Evolutionary conservation across 1,140 invertebrate species (phyloP), one percentile per base, ranked within the genome.

Genomic region (Brachionus plicatilis): DNA sequence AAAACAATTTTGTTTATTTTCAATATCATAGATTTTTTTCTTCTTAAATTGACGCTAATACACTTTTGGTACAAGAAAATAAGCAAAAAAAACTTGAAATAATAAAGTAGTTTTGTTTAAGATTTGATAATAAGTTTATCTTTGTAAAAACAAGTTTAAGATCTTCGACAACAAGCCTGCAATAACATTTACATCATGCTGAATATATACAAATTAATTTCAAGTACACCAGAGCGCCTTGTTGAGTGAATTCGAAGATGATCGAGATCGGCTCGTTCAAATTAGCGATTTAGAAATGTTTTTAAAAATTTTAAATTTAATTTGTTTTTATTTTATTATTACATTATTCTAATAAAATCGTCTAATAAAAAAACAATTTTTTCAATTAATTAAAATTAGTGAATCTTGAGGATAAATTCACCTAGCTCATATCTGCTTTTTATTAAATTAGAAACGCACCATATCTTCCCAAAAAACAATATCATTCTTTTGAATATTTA

Each of bases 11-110:
- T 68, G 66, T 68, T 68, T 68, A 68, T 68, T 68, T 41, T 60
- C 53, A 60, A 60, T 60, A 60, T 60, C 53, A 60, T 60, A 24
- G 53, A n/a, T 60, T 37, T 68, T n/a, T 68, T 68, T 33, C 66
- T 68, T 68, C 66, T 68, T 68, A 68, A 68, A 68, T 68, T 68
- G 66, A 68, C 66, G 66, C 66, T 68, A 68, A 68, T 68, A 68
- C 66, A 33, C 66, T 41, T 68, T 33, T 27, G 27, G 66, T 68
- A 68, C 27, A 68, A 33, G 33, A 68, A 68, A 68, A 68, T 33
- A 68, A 68, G 33, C 27, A 68, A 33, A 68, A n/a, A 60, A 68
- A 68, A 68, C 66, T 68, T 68, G 66, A 68, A 68, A 68, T 33
- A 68, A 68, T 68, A 68, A 68, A 33, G 14, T 33, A 41, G 27